Evolutionary conservation across 2,797 vertebrate species (phyloP).

Genomic region (Centroberyx gerrardi): DNA sequence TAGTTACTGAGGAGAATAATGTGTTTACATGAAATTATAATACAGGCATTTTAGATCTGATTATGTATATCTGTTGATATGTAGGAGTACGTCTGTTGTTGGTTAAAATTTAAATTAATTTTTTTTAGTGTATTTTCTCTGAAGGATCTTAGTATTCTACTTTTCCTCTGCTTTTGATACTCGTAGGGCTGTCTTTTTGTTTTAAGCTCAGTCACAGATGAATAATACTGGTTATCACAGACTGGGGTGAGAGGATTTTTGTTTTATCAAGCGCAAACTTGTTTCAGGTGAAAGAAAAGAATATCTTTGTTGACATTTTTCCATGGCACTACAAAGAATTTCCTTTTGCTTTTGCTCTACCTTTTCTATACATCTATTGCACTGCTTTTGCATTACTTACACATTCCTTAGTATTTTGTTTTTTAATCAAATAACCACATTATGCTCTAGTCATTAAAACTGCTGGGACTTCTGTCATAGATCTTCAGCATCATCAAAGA

Average conservation of each 20-base stretch:
- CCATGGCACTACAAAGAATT: slow-evolving; percentile 48
- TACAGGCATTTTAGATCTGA: slow-evolving; percentile 66
- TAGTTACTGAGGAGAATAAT: slow-evolving; percentile 54
- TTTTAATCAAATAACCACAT: slow-evolving; percentile 51
- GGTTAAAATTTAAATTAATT: slow-evolving; percentile 62
- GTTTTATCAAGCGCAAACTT: slow-evolving; percentile 47
- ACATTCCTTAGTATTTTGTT: slow-evolving; percentile 64
- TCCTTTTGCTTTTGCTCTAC: slow-evolving; percentile 50
- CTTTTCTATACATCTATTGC: slow-evolving; percentile 71
- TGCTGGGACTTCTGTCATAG: slow-evolving; percentile 61
- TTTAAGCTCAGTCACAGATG: slow-evolving; percentile 10
- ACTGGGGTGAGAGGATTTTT: slow-evolving; percentile 49
- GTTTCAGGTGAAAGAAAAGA: slow-evolving; percentile 49
- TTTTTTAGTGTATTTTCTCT: slow-evolving; percentile 55
- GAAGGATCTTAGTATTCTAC: slow-evolving; percentile 47
- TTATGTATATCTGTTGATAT: slow-evolving; percentile 79
- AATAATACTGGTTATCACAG: slow-evolving; percentile 32
- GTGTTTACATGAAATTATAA: slow-evolving; percentile 78
- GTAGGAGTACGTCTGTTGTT: slow-evolving; percentile 60
- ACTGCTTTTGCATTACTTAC: slow-evolving; percentile 72
- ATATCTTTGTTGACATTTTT: slow-evolving; percentile 44
- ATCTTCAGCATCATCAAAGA: slow-evolving; percentile 61
- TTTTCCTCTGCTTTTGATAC: slow-evolving; percentile 53
- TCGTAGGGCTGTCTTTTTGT: slow-evolving; percentile 45
- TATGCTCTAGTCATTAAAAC: slow-evolving; percentile 48